Evolutionary conservation across 2,113 vertebrate species (phyloP).

Genomic region (Smithornis capensis): DNA sequence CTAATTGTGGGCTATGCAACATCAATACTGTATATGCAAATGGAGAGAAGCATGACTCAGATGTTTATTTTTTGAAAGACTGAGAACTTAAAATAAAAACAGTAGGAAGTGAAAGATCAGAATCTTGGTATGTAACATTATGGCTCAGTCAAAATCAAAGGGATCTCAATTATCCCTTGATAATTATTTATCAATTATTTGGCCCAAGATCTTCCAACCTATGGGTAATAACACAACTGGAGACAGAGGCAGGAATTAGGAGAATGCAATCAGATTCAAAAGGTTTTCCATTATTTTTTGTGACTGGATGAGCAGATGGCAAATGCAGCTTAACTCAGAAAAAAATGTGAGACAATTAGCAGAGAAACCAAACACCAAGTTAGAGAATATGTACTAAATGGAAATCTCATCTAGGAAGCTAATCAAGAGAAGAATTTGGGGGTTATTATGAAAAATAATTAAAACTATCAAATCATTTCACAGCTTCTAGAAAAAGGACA

Average conservation of each 20-base stretch:
- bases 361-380: conserved; percentile 56
- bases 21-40: not conserved
- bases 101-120: conserved; percentile 9
- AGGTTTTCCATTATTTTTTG: conserved; percentile 56
- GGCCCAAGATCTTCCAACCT: conserved; percentile 29
- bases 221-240: conserved; percentile 47
- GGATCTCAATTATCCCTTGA: not conserved
- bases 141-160: conserved; percentile 24
- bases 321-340: conserved; percentile 50
- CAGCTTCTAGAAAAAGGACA: conserved; percentile 34
- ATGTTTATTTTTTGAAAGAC: not conserved
- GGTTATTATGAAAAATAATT: conserved; percentile 56
- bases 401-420: conserved; percentile 62
- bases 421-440: conserved; percentile 59
- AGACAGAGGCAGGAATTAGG: conserved; percentile 48
- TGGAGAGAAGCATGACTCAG: not conserved
- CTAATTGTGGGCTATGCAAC: not conserved
- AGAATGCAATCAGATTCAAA: conserved; percentile 24
- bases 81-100: conserved; percentile 1
- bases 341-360: conserved; percentile 57
- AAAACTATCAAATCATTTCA: conserved; percentile 37
- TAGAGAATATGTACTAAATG: conserved; percentile 56
- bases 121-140: not conserved
- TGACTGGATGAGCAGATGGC: conserved; percentile 62
- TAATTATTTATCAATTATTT: conserved; percentile 46